A percentile compares a stretch with the other conserved stretches of the same genome.
Evolutionary conservation across 1,140 invertebrate genomes (phyloP).

Genomic region (Calephelis nemesis): DNA sequence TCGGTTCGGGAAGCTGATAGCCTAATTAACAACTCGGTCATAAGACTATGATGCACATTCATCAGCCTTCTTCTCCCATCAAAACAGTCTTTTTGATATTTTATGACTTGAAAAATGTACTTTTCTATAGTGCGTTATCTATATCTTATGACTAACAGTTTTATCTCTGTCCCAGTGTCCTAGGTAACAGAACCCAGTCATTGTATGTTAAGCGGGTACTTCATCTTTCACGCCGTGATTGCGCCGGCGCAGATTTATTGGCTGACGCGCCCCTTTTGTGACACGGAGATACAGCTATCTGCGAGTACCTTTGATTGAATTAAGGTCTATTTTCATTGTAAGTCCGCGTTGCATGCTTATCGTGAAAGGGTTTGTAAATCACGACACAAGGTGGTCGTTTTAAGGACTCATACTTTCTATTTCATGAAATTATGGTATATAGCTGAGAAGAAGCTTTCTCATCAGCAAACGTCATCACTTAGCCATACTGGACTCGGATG

Average conservation of each 20-base stretch:
- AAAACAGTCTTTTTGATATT: no score
- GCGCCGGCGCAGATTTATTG: conserved; percentile 66
- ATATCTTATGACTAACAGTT: not conserved
- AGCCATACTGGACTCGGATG: no score
- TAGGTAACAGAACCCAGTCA: conserved; percentile 61
- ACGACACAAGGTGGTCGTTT: not conserved
- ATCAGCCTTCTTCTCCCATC: no score
- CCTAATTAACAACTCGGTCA: no score
- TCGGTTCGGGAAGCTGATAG: no score
- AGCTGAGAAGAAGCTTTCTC: no score
- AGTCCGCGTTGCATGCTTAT: conserved; percentile 36
- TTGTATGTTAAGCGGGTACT: conserved; percentile 77
- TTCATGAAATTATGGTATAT: not conserved
- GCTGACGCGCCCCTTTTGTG: conserved; percentile 65
- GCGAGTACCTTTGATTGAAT: conserved; percentile 52
- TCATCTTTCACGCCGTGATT: conserved; percentile 66
- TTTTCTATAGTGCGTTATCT: not conserved
- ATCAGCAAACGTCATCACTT: no score
- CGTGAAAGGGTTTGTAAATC: conserved; percentile 4
- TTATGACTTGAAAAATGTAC: no score
- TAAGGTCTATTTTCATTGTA: conserved; percentile 46
- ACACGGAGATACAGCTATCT: conserved; percentile 62
- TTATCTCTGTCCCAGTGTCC: conserved; percentile 48
- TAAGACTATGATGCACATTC: no score
- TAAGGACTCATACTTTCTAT: not conserved